Conservation (phyloP, 2,113 vertebrate species). For the Hypocryptadius cinnamomeus region DNA sequence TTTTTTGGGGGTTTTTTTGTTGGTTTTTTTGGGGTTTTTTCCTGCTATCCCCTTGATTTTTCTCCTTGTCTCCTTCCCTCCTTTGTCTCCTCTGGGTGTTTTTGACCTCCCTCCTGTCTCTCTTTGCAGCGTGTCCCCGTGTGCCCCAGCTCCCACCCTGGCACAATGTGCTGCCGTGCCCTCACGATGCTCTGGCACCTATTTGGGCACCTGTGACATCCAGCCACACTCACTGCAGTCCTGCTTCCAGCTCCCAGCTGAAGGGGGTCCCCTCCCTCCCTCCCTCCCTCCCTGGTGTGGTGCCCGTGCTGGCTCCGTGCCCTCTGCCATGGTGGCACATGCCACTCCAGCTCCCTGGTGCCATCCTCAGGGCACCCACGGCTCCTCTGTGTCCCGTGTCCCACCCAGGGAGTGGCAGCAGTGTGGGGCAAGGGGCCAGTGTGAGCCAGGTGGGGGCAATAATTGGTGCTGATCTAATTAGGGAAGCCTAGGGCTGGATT, state of each 20-base stretch:
- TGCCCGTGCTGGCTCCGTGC: neutral
- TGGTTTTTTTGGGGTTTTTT: neutral
- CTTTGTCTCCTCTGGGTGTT: neutral
- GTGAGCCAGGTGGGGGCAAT: conserved; percentile 45
- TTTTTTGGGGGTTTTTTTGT: neutral
- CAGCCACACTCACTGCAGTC: neutral
- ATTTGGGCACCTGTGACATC: neutral
- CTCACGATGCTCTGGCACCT: neutral
- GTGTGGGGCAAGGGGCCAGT: neutral
- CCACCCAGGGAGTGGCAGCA: neutral
- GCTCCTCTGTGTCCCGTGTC: neutral
- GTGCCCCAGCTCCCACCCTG: neutral
- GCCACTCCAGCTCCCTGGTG: neutral
- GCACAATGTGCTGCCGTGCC: rapidly evolving
- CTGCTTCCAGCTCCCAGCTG: neutral
- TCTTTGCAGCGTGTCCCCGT: rapidly evolving
- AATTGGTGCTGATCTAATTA: conserved; percentile 56
- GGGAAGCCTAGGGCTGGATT: neutral
- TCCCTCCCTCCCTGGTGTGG: rapidly evolving
- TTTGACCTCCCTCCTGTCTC: neutral
- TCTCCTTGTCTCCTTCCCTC: neutral
- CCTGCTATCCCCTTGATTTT: neutral
- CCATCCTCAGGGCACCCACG: neutral
- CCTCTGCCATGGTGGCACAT: neutral
- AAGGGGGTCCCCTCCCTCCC: neutral